Percentiles rank a stretch among this genome's conserved stretches.
phyloP scores from a whole-genome alignment of 2,797 vertebrate genomes.

The Melanotaenia maccullochi region DNA sequence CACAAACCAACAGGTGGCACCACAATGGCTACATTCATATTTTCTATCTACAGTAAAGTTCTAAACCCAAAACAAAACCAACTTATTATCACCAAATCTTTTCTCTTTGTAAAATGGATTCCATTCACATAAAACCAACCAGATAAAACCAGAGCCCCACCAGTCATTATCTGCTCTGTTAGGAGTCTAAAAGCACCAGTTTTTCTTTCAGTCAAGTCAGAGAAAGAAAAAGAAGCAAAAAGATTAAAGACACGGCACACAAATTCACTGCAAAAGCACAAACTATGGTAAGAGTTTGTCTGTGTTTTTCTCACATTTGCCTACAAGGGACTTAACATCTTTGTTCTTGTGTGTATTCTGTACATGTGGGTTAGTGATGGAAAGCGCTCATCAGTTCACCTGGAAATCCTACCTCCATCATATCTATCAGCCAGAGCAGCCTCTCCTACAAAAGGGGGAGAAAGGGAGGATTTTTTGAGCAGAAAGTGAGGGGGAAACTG shows the following conservation, averaged over 20 bases:
- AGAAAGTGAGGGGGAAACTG: conserved; percentile 12
- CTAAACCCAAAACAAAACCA: not conserved
- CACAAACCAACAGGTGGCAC: not conserved
- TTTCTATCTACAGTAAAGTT: not conserved
- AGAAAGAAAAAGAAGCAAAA: not conserved
- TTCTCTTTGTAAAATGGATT: not conserved
- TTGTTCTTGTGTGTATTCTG: conserved; percentile 7
- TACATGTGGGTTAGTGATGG: conserved; percentile 23
- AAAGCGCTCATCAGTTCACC: conserved; percentile 44
- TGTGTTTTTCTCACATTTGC: conserved; percentile 15
- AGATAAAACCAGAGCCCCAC: not conserved
- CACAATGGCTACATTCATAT: not conserved
- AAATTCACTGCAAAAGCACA: conserved; percentile 58
- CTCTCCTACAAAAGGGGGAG: conserved; percentile 84
- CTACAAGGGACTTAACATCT: conserved; percentile 25
- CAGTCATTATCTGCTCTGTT: not conserved
- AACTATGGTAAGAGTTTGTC: conserved; percentile 12
- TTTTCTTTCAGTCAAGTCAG: not conserved
- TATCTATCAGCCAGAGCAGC: conserved; percentile 98
- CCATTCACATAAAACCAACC: conserved; percentile 1
- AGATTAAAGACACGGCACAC: conserved; percentile 56
- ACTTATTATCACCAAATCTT: not conserved
- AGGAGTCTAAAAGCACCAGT: not conserved
- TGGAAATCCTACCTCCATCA: conserved; percentile 94
- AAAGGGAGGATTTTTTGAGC: conserved; percentile 1